Evolutionary conservation across 2,797 vertebrate genomes (phyloP).

Genomic region (Micrastur ruficollis): DNA sequence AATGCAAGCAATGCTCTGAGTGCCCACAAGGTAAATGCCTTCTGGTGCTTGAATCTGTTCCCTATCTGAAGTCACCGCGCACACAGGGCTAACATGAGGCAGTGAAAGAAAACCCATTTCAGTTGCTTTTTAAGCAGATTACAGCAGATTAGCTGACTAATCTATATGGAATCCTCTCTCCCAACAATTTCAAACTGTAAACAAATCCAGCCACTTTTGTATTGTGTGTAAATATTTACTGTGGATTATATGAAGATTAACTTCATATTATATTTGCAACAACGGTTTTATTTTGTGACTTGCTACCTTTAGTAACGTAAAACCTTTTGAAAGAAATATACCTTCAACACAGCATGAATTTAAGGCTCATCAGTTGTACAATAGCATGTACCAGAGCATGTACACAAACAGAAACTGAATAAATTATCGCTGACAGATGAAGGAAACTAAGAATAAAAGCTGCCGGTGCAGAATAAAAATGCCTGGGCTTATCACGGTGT

Average conservation of each 20-base stretch:
- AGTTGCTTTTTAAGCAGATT: constrained; percentile 57
- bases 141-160: constrained; percentile 60
- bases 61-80: background rate
- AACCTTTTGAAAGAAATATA: background rate
- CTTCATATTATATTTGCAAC: constrained; percentile 29
- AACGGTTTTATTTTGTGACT: constrained; percentile 24
- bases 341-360: background rate
- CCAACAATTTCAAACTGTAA: constrained; percentile 43
- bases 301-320: constrained; percentile 3
- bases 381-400: background rate
- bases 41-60: background rate
- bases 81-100: background rate
- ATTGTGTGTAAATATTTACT: constrained; percentile 50
- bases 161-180: constrained; percentile 56
- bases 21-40: background rate
- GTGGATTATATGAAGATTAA: constrained; percentile 58
- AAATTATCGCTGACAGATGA: background rate
- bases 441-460: background rate
- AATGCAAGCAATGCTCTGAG: background rate
- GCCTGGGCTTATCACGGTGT: background rate
- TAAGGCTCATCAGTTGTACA: background rate
- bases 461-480: background rate
- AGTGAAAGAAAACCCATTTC: constrained; percentile 2
- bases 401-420: background rate
- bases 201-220: constrained; percentile 49